Base-by-base conservation (phyloP, 2,888 invertebrate species). In the Caenorhabditis sulstoni region DNA sequence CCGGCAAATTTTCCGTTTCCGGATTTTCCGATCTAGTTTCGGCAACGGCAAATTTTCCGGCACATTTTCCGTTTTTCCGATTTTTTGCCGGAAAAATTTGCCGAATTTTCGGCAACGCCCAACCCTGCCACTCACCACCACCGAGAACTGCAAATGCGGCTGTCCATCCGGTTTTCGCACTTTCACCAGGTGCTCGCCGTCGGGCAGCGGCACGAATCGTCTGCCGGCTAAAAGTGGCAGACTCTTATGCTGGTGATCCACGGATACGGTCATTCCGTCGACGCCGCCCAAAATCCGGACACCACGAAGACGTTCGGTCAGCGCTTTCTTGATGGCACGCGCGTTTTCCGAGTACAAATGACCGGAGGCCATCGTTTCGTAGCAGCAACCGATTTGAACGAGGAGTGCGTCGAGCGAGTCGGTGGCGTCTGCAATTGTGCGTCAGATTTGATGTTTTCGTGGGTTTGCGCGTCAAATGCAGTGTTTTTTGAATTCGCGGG, bases 331-430 rank as follows among this genome's bases (percentile, higher is more conserved):
- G 0, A 89, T 67, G n/a, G 88, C 70, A 14, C 59, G 49, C 22
- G 79, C 75, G 66, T 89, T 89, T 57, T 89, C 89, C 2, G 81
- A 79, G 59, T 83, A 88, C 14, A 88, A 50, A 65, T 87, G 83
- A 9, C 86, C 85, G 29, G 82, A 79, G n/a, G 86, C 86, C 52
- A 84, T 81, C 16, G 81, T 83, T 49, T 89, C 88, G 58, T 89
- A 88, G 66, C 89, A 89, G 41, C 89, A 89, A 8, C 87, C 88
- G 11, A 77, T 83, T 64, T 87, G 87, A 1, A 86, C 82, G n/a
- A 88, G 79, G 9, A 88, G 71, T 0, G 86, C 85, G 55, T 88
- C 87, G n/a, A 86, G 81, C 0, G 83, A 79, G 49, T 79, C 79
- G 29, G 73, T 37, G 2, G 62, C 22, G 44, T 78, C 78, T 78